Evolutionary conservation across 2,797 vertebrate genomes (phyloP).

Genomic region (Lemur catta): DNA sequence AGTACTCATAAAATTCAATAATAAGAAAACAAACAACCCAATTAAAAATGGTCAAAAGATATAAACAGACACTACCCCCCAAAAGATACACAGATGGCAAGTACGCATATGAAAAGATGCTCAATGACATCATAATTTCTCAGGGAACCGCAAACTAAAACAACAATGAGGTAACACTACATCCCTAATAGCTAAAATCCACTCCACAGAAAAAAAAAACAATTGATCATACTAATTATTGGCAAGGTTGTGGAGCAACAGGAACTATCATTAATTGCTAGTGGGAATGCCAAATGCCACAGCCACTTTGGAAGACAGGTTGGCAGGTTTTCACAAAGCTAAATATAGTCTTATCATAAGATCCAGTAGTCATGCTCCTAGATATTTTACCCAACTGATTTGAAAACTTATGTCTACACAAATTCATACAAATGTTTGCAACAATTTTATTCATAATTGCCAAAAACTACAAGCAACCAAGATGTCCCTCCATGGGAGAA

Average conservation of each 20-base stretch:
- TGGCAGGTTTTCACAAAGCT: not conserved
- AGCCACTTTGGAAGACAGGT: not conserved
- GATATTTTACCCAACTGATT: not conserved
- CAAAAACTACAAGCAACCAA: not conserved
- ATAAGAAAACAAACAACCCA: not conserved
- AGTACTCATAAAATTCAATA: not conserved
- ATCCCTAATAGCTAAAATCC: not conserved
- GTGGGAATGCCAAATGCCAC: too few relatives aligned
- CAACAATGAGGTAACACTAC: not conserved
- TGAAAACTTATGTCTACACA: not conserved
- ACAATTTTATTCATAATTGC: not conserved
- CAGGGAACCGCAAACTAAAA: not conserved
- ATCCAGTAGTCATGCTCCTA: not conserved
- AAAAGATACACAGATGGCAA: not conserved
- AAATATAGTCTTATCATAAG: not conserved
- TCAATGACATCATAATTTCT: not conserved
- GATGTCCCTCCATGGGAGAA: not conserved
- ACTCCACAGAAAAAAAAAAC: not conserved
- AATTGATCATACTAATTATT: rapidly evolving
- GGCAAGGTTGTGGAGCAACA: not conserved
- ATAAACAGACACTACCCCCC: not conserved
- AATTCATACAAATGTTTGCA: not conserved
- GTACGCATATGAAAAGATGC: not conserved
- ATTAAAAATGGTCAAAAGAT: not conserved
- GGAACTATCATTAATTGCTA: not conserved